Conservation (phyloP, 1,140 invertebrate genomes). For the Cotesia chilonis region DNA sequence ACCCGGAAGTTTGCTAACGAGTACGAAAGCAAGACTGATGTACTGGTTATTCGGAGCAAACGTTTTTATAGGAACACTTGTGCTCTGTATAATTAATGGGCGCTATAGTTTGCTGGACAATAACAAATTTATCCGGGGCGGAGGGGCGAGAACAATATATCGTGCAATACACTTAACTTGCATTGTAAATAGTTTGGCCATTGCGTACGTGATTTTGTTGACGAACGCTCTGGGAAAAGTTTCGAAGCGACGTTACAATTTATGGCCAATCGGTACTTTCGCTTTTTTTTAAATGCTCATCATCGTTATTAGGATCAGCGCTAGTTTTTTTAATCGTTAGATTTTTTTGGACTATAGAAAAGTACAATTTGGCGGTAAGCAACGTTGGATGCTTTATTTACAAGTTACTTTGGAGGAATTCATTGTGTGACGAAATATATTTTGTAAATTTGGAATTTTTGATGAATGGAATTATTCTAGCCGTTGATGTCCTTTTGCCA, state of each 20-base stretch:
- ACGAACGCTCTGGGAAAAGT: constrained; percentile 48
- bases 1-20: constrained; percentile 41
- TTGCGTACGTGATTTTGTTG: constrained; percentile 53
- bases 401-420: too few species aligned
- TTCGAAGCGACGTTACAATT: constrained; percentile 41
- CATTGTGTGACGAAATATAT: too few species aligned
- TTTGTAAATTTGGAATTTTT: too few species aligned
- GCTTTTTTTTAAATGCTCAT: constrained; percentile 15
- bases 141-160: constrained; percentile 30
- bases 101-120: not conserved
- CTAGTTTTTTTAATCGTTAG: not conserved
- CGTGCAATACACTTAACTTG: constrained; percentile 42
- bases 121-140: constrained; percentile 17
- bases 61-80: constrained; percentile 61
- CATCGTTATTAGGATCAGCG: not conserved
- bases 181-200: constrained; percentile 52
- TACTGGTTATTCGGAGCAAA: constrained; percentile 47
- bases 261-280: constrained; percentile 18
- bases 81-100: too few species aligned
- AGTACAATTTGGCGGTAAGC: too few species aligned
- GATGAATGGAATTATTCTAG: too few species aligned
- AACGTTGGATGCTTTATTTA: too few species aligned
- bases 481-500: too few species aligned
- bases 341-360: too few species aligned
- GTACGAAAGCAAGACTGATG: constrained; percentile 55